Base-by-base conservation (phyloP, 2,113 vertebrate genomes). In the Crotalus tigris region DNA sequence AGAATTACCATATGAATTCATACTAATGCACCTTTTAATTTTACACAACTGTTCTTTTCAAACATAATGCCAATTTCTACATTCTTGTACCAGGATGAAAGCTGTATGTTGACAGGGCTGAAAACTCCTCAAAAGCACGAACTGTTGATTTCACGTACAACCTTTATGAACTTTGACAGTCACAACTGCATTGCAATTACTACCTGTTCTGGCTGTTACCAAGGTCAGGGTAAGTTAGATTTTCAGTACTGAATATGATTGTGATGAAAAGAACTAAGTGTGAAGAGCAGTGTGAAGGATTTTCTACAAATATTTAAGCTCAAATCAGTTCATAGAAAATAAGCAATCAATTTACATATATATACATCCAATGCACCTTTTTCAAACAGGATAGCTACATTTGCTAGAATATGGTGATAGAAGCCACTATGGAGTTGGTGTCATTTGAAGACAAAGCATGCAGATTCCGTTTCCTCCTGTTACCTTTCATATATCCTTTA, bases 191-290 rank as follows among this genome's bases (percentile, higher is more conserved):
- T 96, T 53, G 97, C 97, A 0, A 97, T 98, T 57, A 94, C 91
- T 91, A 97, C 98, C 93, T 98, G 98, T 94, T 97, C 97, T 0
- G 97, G 96, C 91, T 98, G 98, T 94, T 96, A 92, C 51, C 95
- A 0, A 94, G 98, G 98, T 94, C 98, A 98, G 26, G 98, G 98
- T 98, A 90, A 97, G 97, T 96, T 49, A 90, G 51, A 58, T n/a
- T 23, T 88, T 81, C 85, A 24, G 1, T 3, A 0, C 19, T 33
- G 39, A 92, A 23, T 1, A 19, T 39, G 0, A 15, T 51, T 15
- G 46, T 53, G 85, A 53, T 87, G 46, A 26, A 24, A 53, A 49
- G 13, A 0, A 3, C 92, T 92, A 15, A 7, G 58, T 2, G 0
- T 1, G 54, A 88, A 53, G 7, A 44, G 10, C 49, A 58, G 33